These are phyloP conservation scores for Todus mexicanus DNA, from an alignment of 2,797 vertebrate genomes.

Conservation along the genomic window DNA sequence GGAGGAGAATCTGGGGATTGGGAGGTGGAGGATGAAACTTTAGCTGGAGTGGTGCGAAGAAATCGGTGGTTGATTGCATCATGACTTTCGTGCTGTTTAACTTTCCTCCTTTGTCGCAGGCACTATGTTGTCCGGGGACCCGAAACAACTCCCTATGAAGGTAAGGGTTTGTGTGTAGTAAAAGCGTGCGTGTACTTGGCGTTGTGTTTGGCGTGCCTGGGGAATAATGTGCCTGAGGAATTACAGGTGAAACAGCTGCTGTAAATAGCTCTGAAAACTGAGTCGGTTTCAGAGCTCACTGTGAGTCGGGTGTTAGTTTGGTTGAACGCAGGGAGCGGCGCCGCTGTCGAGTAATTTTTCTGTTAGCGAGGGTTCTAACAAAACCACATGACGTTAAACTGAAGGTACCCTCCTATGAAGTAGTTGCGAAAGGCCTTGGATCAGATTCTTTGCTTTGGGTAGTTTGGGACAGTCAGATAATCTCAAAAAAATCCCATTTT, in stretches of 20 bases:
- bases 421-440: not conserved
- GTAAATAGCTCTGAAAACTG: not conserved
- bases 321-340: too few relatives aligned
- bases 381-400: not conserved
- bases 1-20: not conserved
- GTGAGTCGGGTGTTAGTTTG: too few relatives aligned
- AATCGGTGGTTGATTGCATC: not conserved
- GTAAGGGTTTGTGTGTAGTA: conserved; percentile 50
- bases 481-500: not conserved
- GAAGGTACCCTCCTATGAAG: not conserved
- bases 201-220: not conserved
- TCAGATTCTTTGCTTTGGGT: not conserved
- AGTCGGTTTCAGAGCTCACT: too few relatives aligned
- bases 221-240: too few relatives aligned
- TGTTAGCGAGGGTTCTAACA: not conserved
- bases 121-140: conserved; percentile 97
- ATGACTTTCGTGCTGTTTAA: not conserved
- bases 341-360: not conserved
- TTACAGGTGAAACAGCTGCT: too few relatives aligned
- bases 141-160: conserved; percentile 97
- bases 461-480: not conserved
- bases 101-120: conserved; percentile 71
- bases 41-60: not conserved
- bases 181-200: rapidly evolving
- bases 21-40: not conserved